A percentile compares a stretch with the other conserved stretches of the same genome.
Evolutionary conservation across 2,113 vertebrate genomes (phyloP).

Genomic region (Tor tambroides): DNA sequence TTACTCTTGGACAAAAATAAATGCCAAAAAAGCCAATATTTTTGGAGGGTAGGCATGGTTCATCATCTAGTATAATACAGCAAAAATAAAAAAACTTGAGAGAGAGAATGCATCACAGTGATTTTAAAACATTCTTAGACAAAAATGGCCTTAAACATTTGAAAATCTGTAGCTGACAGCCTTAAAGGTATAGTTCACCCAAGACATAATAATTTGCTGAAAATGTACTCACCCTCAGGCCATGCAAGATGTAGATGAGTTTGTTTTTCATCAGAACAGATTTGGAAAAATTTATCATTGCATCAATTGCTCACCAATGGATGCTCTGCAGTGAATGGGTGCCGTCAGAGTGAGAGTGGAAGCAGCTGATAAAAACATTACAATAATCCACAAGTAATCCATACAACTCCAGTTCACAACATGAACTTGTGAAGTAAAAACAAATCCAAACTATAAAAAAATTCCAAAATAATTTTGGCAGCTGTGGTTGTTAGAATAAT

Average conservation of each 20-base stretch:
- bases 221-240: not conserved
- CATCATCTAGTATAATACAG: not conserved
- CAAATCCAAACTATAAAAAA: too few relatives aligned
- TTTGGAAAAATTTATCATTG: not conserved
- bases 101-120: not conserved
- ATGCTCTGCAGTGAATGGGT: not conserved
- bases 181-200: not conserved
- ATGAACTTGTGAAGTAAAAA: too few relatives aligned
- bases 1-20: not conserved
- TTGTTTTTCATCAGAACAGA: not conserved
- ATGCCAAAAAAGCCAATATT: not conserved
- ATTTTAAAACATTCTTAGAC: not conserved
- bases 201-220: not conserved
- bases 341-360: not conserved
- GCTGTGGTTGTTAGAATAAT: too few relatives aligned
- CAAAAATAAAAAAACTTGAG: not conserved
- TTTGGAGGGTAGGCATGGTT: not conserved
- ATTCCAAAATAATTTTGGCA: too few relatives aligned
- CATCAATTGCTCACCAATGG: not conserved
- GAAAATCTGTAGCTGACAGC: not conserved
- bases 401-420: too few relatives aligned
- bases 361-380: too few relatives aligned
- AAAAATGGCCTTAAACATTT: not conserved
- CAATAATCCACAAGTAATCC: too few relatives aligned
- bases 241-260: not conserved